Evolutionary conservation across 2,888 invertebrate species (phyloP), one percentile per base, ranked within the genome.

Genomic region (Uloborus plumipes): DNA sequence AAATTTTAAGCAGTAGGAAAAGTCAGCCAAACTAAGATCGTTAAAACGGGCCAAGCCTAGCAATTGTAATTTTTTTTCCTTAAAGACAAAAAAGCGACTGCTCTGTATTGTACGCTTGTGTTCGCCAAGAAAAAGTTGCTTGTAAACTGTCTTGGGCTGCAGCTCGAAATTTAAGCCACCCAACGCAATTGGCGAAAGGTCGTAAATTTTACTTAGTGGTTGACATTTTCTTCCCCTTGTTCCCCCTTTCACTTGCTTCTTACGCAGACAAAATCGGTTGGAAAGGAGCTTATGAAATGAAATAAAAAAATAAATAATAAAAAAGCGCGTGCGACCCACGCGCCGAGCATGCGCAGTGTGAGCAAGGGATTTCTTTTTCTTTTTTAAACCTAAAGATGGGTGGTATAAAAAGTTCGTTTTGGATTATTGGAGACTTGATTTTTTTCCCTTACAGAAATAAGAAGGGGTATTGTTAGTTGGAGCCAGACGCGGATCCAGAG

Each of bases 121-220:
- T 71, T 64, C 71, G 22, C 18, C n/a, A 51, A 77, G 65, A 64
- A 26, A 77, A 70, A 58, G 70, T 71, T 62, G 58, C 72, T 72
- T 72, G 53, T 61, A 72, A 79, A 77, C 65, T 58, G 64, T 70
- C 58, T 66, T 49, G 26, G 51, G 16, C 16, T 11, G 16, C 26
- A 47, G 16, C 59, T 31, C 51, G 62, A 66, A 64, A 73, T 81
- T 62, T 64, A 66, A 74, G 62, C 80, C 72, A 66, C 79, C 72
- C 73, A 61, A 18, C 18, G 80, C 74, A 81, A 74, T 75, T 81
- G 80, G 74, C 64, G 80, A 81, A 81, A 81, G 80, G 69, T 59
- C 80, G 70, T 81, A 81, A 81, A 81, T 81, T 81, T 81, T 81
- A 81, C 80, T 81, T 81, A 81, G 74, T 65, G 51, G 80, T 80